Percentiles rank a stretch among this genome's conserved stretches.
Evolutionary conservation across 2,888 invertebrate genomes (phyloP).

Genomic region (Netelia melanura): DNA sequence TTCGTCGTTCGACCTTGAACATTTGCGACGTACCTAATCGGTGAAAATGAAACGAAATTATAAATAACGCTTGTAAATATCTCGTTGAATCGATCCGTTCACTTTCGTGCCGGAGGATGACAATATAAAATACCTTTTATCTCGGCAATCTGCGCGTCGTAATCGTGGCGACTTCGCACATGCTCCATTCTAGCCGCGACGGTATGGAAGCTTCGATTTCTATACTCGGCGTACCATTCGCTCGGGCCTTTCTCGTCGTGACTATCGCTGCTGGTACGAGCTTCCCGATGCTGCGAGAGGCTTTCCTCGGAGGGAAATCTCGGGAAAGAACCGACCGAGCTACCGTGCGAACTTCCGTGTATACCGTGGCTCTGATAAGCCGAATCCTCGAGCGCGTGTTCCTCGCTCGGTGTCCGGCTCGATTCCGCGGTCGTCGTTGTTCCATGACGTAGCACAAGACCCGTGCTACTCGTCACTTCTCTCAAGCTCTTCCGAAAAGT

Average conservation of each 20-base stretch:
- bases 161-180: slow-evolving; percentile 92
- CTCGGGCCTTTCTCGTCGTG: slow-evolving; percentile 83
- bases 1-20: too few relatives aligned
- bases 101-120: neutral
- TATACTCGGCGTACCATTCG: slow-evolving; percentile 88
- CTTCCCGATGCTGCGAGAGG: slow-evolving; percentile 75
- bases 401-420: slow-evolving; percentile 87
- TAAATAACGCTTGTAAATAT: too few relatives aligned
- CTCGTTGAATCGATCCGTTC: too few relatives aligned
- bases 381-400: slow-evolving; percentile 86
- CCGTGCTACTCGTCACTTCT: slow-evolving; percentile 84
- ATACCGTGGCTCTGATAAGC: slow-evolving; percentile 86
- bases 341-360: slow-evolving; percentile 84
- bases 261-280: slow-evolving; percentile 35
- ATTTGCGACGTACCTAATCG: too few relatives aligned
- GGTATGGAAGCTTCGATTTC: slow-evolving; percentile 88
- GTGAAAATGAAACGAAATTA: too few relatives aligned
- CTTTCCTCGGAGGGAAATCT: slow-evolving; percentile 87
- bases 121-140: slow-evolving; percentile 89
- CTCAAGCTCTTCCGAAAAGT: slow-evolving; percentile 88
- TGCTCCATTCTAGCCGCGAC: slow-evolving; percentile 90
- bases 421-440: slow-evolving; percentile 72
- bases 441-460: slow-evolving; percentile 35
- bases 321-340: slow-evolving; percentile 86
- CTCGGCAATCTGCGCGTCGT: slow-evolving; percentile 94